Evolutionary conservation across 2,797 vertebrate genomes (phyloP), one percentile per base, ranked within the genome.

Genomic region (Clarias platycephalus): DNA sequence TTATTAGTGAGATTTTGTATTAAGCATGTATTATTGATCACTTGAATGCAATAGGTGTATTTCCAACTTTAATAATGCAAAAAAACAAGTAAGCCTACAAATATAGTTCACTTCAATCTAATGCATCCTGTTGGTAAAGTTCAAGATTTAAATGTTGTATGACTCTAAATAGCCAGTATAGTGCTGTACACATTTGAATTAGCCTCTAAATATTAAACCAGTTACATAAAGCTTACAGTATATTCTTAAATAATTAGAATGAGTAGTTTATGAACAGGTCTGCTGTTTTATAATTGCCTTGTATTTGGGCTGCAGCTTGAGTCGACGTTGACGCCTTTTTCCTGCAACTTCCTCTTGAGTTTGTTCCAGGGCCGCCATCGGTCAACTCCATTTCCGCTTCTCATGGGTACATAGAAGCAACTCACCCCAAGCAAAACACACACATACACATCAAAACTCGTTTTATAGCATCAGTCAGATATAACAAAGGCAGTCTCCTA

Each of bases 311-410:
- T 90, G 91, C 90, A 88, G 80, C 66, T 80, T 78, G 85, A 91
- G 88, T 90, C 83, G 82, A 87, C 83, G 88, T 87, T 89, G 88
- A 87, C 88, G 81, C 93, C 95, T 94, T 94, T 95, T 94, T 75
- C 94, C 94, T 94, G 88, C 80, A 66, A 88, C 89, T 92, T 93
- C 91, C 88, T 92, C 92, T 93, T 89, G 83, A 88, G 91, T 90
- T 92, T 92, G 89, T 93, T 93, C 91, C 91, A 92, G 88, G 81
- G 90, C 89, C 15, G 40, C 81, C 86, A 86, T 74, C 76, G 62
- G 90, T 90, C 86, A 88, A 91, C 72, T 89, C 90, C 83, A 83
- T 92, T 94, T 94, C 92, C 92, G 90, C 70, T 86, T 88, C 83
- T 84, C 85, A 86, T 62, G 83, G 82, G 71, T 83, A 70, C 72